phyloP scores from a whole-genome alignment of 1,140 invertebrate species.

The Adoxophyes honmai region DNA sequence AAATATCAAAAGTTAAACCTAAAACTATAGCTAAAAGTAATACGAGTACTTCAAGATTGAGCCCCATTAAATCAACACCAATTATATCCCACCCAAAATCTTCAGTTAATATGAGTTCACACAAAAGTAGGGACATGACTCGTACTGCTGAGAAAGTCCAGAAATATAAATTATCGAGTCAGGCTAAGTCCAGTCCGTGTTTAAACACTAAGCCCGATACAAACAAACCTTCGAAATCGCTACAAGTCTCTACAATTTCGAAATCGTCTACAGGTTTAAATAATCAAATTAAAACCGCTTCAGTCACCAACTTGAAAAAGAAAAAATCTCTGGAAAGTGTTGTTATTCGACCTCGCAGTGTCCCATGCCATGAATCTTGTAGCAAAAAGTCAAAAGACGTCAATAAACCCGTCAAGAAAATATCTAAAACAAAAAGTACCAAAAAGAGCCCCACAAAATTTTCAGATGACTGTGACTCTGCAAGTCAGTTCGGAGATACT shows the following conservation, averaged over 20 bases:
- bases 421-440: slow-evolving; percentile 26
- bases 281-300: slow-evolving; percentile 54
- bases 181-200: slow-evolving; percentile 48
- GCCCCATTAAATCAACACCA: slow-evolving; percentile 14
- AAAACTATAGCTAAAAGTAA: slow-evolving; percentile 34
- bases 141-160: slow-evolving; percentile 66
- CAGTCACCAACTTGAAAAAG: slow-evolving; percentile 58
- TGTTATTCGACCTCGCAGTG: slow-evolving; percentile 38
- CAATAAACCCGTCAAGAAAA: slow-evolving; percentile 38
- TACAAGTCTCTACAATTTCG: slow-evolving; percentile 44
- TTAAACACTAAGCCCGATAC: slow-evolving; percentile 32
- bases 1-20: slow-evolving; percentile 47
- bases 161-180: slow-evolving; percentile 52
- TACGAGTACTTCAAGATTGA: slow-evolving; percentile 19
- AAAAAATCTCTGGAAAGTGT: slow-evolving; percentile 60
- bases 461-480: slow-evolving; percentile 29
- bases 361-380: slow-evolving; percentile 43
- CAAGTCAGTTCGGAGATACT: slow-evolving; percentile 46
- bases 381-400: slow-evolving; percentile 50
- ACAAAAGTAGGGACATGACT: slow-evolving; percentile 67
- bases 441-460: slow-evolving; percentile 32
- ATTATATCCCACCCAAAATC: slow-evolving; percentile 24
- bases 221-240: slow-evolving; percentile 32
- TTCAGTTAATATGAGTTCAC: slow-evolving; percentile 27
- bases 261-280: slow-evolving; percentile 50